phyloP scores from a whole-genome alignment of 2,797 vertebrate species.

The Hylomyscus alleni region DNA sequence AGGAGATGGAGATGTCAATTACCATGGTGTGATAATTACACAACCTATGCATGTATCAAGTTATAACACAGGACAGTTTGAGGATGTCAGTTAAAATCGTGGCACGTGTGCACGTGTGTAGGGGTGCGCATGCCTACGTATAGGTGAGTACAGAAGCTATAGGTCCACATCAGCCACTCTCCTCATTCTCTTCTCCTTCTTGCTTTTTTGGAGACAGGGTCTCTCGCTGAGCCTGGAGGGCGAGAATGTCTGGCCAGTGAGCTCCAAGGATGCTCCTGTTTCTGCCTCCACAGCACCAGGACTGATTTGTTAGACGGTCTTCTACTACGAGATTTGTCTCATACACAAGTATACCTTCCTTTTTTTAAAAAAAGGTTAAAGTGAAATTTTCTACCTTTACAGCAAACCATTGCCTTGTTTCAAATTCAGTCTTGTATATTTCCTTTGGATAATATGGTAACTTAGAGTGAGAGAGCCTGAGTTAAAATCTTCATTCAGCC shows the following conservation, averaged over 20 bases:
- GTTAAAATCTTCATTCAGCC: not conserved
- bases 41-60: not conserved
- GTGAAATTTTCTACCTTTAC: not conserved
- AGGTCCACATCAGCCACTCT: not conserved
- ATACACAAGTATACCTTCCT: not conserved
- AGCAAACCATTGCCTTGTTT: slow-evolving; percentile 3
- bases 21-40: not conserved
- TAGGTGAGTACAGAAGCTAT: not conserved
- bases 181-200: not conserved
- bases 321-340: not conserved
- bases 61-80: not conserved
- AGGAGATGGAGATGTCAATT: not conserved
- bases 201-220: not conserved
- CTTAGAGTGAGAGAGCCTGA: not conserved
- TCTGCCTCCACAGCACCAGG: not conserved
- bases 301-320: not conserved
- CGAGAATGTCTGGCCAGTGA: not conserved
- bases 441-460: not conserved
- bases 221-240: not conserved
- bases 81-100: not conserved
- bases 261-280: too few relatives aligned
- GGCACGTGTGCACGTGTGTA: too few relatives aligned
- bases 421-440: not conserved
- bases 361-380: not conserved
- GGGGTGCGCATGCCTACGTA: not conserved